Conservation (phyloP, 2,113 vertebrate genomes). For the Xenopus laevis region DNA sequence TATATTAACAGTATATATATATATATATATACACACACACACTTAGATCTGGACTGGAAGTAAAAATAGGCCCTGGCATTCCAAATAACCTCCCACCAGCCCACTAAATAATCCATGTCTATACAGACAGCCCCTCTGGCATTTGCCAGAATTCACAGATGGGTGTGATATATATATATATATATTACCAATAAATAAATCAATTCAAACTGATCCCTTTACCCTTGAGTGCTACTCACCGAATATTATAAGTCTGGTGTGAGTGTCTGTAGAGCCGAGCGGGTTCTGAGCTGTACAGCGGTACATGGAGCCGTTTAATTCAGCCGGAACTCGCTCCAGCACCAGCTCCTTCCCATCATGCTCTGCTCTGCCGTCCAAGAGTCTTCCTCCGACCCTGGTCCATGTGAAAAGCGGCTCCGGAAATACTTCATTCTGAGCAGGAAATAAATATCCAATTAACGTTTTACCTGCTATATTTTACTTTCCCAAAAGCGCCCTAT, state of each 20-base stretch:
- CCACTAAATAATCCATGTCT: too few species aligned
- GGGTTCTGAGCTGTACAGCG: conserved; percentile 96
- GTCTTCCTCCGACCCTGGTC: conserved; percentile 88
- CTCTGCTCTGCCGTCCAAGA: conserved; percentile 85
- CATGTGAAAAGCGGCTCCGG: conserved; percentile 94
- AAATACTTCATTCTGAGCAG: conserved; percentile 87
- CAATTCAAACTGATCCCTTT: too few species aligned
- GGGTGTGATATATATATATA: too few species aligned
- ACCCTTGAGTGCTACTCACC: conserved; percentile 63
- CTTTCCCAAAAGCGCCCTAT: neutral
- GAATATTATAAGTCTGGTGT: conserved; percentile 95
- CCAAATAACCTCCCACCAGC: too few species aligned
- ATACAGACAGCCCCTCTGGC: too few species aligned
- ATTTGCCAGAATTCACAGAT: too few species aligned
- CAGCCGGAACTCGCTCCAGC: conserved; percentile 86
- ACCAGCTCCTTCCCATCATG: conserved; percentile 84
- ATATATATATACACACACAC: too few species aligned
- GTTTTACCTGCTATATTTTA: too few species aligned
- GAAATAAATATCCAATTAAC: neutral
- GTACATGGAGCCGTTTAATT: conserved; percentile 97
- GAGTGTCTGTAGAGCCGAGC: conserved; percentile 92
- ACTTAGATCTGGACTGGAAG: too few species aligned
- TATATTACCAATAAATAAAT: too few species aligned
- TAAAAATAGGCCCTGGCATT: too few species aligned
- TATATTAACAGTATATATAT: too few species aligned